Base-by-base conservation (phyloP, 2,113 vertebrate species). In the Columba janthina region DNA sequence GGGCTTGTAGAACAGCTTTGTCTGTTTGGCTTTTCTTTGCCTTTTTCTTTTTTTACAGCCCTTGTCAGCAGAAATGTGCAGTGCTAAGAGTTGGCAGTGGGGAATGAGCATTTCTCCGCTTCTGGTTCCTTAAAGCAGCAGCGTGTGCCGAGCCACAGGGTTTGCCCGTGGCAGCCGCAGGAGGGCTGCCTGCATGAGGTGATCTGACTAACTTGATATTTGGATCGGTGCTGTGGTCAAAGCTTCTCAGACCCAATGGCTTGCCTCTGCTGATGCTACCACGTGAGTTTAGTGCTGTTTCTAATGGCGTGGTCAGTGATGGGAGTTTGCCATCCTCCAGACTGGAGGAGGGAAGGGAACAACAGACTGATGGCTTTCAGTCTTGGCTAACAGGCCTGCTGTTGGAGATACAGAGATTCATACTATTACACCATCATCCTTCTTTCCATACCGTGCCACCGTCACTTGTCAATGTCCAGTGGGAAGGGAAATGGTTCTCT, bases 261-360 rank as follows among this genome's bases (percentile, higher is more conserved):
- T 94, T 57, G 65, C 70, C 50, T 79, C 81, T 88, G 81, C 88
- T 91, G 93, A 48, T 72, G 91, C 74, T 24, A 42, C 85, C 5
- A 25, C 61, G 57, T 0, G 2, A 31, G 38, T 69, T 62, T 31
- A 60, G 62, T 65, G 64, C 80, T 4, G 0, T 75, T 89, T 64
- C 53, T 46, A 7, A 31, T 1, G 2, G 61, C 60, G 15, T 8
- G 3, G 5, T n/a, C 57, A 71, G 53, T 2, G 3, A 4, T 54
- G 25, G 3, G 25, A 61, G 20, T 66, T 70, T 56, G 62, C 31
- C 1, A 0, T 81, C 32, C 51, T 58, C 40, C 34, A 51, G 51
- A 9, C 17, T 20, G 36, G 20, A 67, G 26, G 38, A 71, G 62
- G 51, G 57, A n/a, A 15, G 44, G 44, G 66, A 48, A 40, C 42